Percentiles rank a stretch among this genome's conserved stretches.
Conservation (phyloP, 1,140 invertebrate species). For the Halesus radiatus region DNA sequence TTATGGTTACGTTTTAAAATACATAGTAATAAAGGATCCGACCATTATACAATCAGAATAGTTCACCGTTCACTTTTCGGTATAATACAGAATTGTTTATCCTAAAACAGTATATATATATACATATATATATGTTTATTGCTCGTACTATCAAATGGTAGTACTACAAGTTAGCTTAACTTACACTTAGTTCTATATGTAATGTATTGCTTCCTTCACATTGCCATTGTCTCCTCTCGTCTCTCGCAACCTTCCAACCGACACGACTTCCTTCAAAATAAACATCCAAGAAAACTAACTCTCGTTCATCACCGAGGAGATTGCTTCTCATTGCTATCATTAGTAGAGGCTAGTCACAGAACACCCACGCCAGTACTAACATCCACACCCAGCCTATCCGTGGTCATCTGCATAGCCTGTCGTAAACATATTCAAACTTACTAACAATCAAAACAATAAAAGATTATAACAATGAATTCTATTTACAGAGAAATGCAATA, state of each 20-base stretch:
- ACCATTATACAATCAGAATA: slow-evolving; percentile 31
- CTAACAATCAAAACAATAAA: slow-evolving; percentile 50
- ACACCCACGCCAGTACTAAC: neutral
- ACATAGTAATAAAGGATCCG: slow-evolving; percentile 35
- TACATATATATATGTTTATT: slow-evolving; percentile 46
- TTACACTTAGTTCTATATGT: slow-evolving; percentile 53
- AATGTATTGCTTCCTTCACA: slow-evolving; percentile 57
- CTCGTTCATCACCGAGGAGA: neutral
- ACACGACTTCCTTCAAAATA: slow-evolving; percentile 36
- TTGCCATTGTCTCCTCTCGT: slow-evolving; percentile 47
- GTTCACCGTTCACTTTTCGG: neutral
- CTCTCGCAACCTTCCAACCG: neutral
- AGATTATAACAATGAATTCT: slow-evolving; percentile 50
- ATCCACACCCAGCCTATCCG: neutral
- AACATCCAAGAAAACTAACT: slow-evolving; percentile 7
- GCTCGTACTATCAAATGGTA: slow-evolving; percentile 41
- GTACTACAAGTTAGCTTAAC: slow-evolving; percentile 49
- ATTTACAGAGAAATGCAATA: slow-evolving; percentile 57
- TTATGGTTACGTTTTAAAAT: slow-evolving; percentile 34
- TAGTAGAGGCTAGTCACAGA: neutral
- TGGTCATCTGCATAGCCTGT: neutral
- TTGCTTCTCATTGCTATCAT: neutral
- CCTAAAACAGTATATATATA: slow-evolving; percentile 44
- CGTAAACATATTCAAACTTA: slow-evolving; percentile 47
- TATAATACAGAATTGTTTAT: slow-evolving; percentile 44